Base-by-base conservation (phyloP, 2,888 invertebrate species). In the Rhopalosiphum nymphaeae region DNA sequence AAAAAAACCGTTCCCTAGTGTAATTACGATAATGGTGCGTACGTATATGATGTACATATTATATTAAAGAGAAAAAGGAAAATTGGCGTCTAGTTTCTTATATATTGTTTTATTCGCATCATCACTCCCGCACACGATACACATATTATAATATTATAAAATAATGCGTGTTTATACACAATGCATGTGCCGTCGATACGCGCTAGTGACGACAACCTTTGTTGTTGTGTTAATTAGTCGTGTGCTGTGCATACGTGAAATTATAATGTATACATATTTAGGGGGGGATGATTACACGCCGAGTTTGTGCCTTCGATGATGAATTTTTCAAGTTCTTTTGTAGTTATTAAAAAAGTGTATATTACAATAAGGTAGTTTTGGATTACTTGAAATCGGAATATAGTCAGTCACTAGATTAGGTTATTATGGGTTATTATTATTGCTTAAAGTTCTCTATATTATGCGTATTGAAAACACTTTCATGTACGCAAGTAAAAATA, bases 161-260 rank as follows among this genome's bases (percentile, higher is more conserved):
- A 78, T n/a, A 36, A 49, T 53, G 16, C 53, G 53, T 53, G 16
- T 53, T 13, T 46, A n/a, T n/a, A 67, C n/a, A 67, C n/a, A n/a
- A 78, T 78, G 21, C 21, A 21, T 78, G 36, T 36, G 36, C 36
- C 21, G 78, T 21, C 36, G 11, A 36, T 36, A 78, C 36, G 78
- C 26, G 36, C 9, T 36, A 36, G 78, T 78, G 78, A 78, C 36
- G 36, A 78, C 36, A 26, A 49, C 26, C 49, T n/a, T 93, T 88
- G 42, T 92, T 92, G 78, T 92, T n/a, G 56, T 56, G 88, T 93
- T 93, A 89, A 89, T 93, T 89, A 93, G 56, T 89, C 42, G 29
- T 42, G 67, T 92, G 87, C 25, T n/a, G 11, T 49, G 21, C 16
- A 36, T n/a, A 29, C 16, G n/a, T 10, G 44, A 26, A 44, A 56